Conservation (phyloP, 2,113 vertebrate species). For the Rousettus leschenaultii region DNA sequence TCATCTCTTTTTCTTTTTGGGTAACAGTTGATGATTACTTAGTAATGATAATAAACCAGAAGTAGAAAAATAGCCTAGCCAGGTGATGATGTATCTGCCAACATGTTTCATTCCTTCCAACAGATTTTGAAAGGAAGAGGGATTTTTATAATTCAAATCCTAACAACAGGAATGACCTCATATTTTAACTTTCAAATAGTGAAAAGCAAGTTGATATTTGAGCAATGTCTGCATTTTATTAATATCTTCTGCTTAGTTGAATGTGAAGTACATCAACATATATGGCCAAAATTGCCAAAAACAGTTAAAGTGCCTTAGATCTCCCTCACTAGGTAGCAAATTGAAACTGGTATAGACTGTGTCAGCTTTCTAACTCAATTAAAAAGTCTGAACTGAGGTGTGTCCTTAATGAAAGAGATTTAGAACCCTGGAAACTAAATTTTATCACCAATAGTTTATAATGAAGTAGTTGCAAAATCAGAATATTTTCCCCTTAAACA, state of each 20-base stretch:
- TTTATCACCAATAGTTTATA: not conserved
- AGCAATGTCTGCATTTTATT: not conserved
- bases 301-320: not conserved
- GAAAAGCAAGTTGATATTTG: not conserved
- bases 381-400: not conserved
- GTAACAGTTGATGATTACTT: not conserved
- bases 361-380: not conserved
- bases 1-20: not conserved
- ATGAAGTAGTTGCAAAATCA: not conserved
- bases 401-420: not conserved
- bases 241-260: not conserved
- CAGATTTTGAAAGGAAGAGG: not conserved
- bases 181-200: constrained; percentile 28
- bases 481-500: too few species aligned
- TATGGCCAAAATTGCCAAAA: not conserved
- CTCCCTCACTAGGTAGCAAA: not conserved
- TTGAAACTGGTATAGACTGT: not conserved
- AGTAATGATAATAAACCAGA: not conserved
- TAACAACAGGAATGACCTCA: not conserved
- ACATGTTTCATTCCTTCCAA: not conserved
- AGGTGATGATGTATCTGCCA: not conserved
- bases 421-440: not conserved
- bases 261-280: not conserved
- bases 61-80: not conserved
- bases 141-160: not conserved